A percentile compares a stretch with the other conserved stretches of the same genome.
Conservation (phyloP, 53 echinoderm and acorn worm species). For the Henricia sp. region DNA sequence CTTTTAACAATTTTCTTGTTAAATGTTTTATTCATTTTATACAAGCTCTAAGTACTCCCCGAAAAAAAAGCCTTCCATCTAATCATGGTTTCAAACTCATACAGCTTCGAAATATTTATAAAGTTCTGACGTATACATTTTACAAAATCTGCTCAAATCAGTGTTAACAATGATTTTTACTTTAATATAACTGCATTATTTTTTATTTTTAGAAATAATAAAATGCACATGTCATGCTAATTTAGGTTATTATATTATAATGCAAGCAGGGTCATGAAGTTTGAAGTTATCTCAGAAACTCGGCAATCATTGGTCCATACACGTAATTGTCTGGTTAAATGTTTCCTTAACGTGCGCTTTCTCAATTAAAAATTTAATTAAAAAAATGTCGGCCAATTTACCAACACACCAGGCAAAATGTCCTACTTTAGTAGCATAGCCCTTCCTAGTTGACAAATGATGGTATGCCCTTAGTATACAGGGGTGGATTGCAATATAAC, state of each 20-base stretch:
- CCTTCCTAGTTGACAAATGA: too few species aligned
- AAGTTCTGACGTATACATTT: conserved; percentile 22
- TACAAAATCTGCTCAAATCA: conserved; percentile 21
- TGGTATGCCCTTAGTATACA: too few species aligned
- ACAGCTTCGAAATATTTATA: conserved; percentile 42
- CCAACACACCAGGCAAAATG: too few species aligned
- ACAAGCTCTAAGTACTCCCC: conserved; percentile 58
- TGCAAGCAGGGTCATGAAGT: neutral
- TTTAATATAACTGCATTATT: neutral
- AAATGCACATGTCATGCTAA: conserved; percentile 7
- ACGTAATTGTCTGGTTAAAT: too few species aligned
- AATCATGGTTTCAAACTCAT: conserved; percentile 40
- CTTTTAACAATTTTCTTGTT: conserved; percentile 21
- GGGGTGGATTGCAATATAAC: too few species aligned
- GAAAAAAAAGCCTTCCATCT: conserved; percentile 22
- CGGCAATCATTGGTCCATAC: neutral
- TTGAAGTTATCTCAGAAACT: neutral
- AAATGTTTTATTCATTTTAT: conserved; percentile 63
- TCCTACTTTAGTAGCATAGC: too few species aligned
- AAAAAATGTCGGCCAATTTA: too few species aligned
- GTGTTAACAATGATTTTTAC: conserved; percentile 19
- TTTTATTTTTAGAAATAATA: conserved; percentile 12
- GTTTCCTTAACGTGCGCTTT: too few species aligned
- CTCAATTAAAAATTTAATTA: too few species aligned
- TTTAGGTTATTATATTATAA: neutral